Evolutionary conservation across 1,140 invertebrate species (phyloP).

Genomic region (Scaptomyza montana): DNA sequence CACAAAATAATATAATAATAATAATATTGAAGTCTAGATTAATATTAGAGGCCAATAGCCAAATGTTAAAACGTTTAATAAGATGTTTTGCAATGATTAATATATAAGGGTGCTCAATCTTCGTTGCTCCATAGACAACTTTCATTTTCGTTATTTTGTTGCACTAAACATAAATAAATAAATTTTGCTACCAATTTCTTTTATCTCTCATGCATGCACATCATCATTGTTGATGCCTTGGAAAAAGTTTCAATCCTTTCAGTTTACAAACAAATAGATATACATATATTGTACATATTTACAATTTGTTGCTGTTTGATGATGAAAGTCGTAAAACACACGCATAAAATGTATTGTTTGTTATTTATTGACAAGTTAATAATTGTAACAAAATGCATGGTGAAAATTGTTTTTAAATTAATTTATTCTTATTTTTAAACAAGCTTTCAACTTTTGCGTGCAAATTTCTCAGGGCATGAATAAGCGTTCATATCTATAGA

Average conservation of each 20-base stretch:
- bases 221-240: conserved; percentile 7
- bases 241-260: background rate
- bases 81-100: background rate
- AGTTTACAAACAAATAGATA: background rate
- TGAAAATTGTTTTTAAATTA: background rate
- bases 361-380: conserved; percentile 29
- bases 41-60: too few species aligned
- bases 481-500: conserved; percentile 14
- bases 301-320: background rate
- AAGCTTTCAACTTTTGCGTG: conserved; percentile 25
- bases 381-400: conserved; percentile 17
- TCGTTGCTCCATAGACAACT: conserved; percentile 1
- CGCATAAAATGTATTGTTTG: background rate
- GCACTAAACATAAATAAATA: conserved; percentile 22
- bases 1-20: too few species aligned
- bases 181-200: conserved; percentile 42
- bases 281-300: too few species aligned
- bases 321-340: background rate
- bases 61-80: background rate
- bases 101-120: conserved; percentile 5
- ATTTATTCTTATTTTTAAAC: background rate
- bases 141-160: conserved; percentile 16
- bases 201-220: conserved; percentile 28
- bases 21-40: too few species aligned
- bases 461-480: conserved; percentile 29